These are phyloP conservation scores for Aradus depressus DNA, from an alignment of 2,888 invertebrate species.

Conservation along the genomic window DNA sequence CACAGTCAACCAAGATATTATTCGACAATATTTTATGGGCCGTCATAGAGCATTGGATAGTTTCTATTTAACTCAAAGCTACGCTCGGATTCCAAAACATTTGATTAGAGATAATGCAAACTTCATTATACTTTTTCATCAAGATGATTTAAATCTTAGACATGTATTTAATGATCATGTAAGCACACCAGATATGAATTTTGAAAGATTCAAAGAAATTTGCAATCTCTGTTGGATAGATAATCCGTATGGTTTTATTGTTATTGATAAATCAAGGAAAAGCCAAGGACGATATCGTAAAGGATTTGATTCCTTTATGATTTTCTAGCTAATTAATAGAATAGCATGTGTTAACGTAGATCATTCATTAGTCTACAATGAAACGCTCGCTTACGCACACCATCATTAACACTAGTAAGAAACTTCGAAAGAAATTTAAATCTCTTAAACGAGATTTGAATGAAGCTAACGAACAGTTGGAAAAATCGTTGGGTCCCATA, in stretches of 20 bases:
- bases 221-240: slow-evolving; percentile 6
- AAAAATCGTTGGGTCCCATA: background rate
- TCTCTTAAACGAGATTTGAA: background rate
- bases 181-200: slow-evolving; percentile 10
- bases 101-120: slow-evolving; percentile 11
- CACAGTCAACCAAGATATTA: slow-evolving; percentile 32
- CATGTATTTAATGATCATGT: slow-evolving; percentile 11
- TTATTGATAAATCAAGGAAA: slow-evolving; percentile 8
- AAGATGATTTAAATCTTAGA: slow-evolving; percentile 6
- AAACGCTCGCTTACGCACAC: too few species aligned
- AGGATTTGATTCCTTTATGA: slow-evolving; percentile 10
- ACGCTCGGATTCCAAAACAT: slow-evolving; percentile 28
- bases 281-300: slow-evolving; percentile 10
- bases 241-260: slow-evolving; percentile 9
- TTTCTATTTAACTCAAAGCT: slow-evolving; percentile 35
- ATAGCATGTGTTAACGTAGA: too few species aligned
- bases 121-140: slow-evolving; percentile 1
- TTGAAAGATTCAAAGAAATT: slow-evolving; percentile 4
- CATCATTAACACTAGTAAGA: too few species aligned
- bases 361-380: too few species aligned
- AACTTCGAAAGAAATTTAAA: too few species aligned
- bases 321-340: too few species aligned
- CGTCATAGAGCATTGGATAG: slow-evolving; percentile 34
- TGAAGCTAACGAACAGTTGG: too few species aligned
- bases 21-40: slow-evolving; percentile 33